These are phyloP conservation scores for Dicrostonyx torquatus DNA, from an alignment of 2,797 vertebrate species.

Conservation along the genomic window DNA sequence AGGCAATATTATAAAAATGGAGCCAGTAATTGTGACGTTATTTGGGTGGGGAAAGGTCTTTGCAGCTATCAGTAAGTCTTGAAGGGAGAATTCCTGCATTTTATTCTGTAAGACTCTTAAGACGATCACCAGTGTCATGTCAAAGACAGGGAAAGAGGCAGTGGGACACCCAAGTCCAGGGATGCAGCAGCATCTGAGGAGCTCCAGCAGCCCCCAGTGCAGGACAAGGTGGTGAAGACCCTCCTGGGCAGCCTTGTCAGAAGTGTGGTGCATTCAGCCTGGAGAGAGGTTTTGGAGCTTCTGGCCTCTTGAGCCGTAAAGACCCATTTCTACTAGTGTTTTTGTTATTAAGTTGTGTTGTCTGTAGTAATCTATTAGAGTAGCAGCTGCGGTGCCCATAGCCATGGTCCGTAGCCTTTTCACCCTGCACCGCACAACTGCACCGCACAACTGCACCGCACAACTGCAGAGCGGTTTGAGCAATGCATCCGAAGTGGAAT, in stretches of 20 bases:
- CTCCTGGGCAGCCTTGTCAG: not conserved
- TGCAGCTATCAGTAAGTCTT: not conserved
- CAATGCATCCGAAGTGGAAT: not conserved
- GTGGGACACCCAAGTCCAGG: not conserved
- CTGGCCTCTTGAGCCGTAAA: not conserved
- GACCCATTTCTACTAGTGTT: not conserved
- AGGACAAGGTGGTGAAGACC: not conserved
- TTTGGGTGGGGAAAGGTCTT: not conserved
- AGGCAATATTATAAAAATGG: not conserved
- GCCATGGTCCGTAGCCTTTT: not conserved
- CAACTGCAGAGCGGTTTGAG: not conserved
- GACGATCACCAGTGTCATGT: not conserved
- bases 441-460: too few species aligned
- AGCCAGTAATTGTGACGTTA: not conserved
- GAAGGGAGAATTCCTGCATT: not conserved
- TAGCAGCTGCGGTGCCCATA: not conserved
- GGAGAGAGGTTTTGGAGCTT: not conserved
- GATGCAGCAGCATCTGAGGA: not conserved
- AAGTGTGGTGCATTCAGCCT: not conserved
- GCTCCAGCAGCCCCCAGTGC: rapidly evolving
- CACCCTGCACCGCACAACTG: too few species aligned
- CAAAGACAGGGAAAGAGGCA: not conserved
- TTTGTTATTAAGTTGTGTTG: not conserved
- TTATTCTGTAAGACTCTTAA: not conserved
- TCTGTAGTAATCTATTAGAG: not conserved